Percentiles rank a stretch among this genome's conserved stretches.
phyloP scores from a whole-genome alignment of 2,888 invertebrate species.

The Oligia latruncula region DNA sequence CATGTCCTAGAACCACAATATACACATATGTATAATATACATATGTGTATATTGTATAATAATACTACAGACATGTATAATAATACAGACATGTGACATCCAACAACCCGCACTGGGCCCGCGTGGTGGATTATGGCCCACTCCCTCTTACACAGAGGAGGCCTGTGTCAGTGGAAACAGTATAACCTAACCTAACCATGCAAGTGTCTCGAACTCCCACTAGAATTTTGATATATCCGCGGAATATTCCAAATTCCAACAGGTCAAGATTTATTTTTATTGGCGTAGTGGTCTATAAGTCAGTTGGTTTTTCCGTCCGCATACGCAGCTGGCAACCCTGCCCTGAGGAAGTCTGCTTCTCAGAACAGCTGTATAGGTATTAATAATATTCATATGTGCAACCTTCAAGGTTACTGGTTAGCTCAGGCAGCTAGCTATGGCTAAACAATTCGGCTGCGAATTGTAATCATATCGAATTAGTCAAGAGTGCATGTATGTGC shows the following conservation, averaged over 20 bases:
- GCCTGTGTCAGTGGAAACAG: background rate
- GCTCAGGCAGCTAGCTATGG: slow-evolving; percentile 22
- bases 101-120: background rate
- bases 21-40: no score
- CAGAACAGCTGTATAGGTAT: slow-evolving; percentile 50
- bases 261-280: slow-evolving; percentile 49
- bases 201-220: background rate
- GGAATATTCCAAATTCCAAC: slow-evolving; percentile 44
- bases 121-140: background rate
- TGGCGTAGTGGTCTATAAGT: slow-evolving; percentile 49
- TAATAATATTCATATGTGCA: slow-evolving; percentile 56
- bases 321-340: slow-evolving; percentile 38
- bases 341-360: slow-evolving; percentile 59
- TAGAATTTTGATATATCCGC: slow-evolving; percentile 12
- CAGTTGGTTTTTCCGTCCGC: slow-evolving; percentile 50
- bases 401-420: slow-evolving; percentile 45
- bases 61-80: background rate
- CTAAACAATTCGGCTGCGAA: slow-evolving; percentile 49
- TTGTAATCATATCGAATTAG: slow-evolving; percentile 57
- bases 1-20: background rate
- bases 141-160: background rate
- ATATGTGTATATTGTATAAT: no score
- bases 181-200: background rate
- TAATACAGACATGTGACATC: background rate
- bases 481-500: slow-evolving; percentile 58